Evolutionary conservation across 2,888 invertebrate species (phyloP).

Genomic region (Hofmannophila pseudospretella): DNA sequence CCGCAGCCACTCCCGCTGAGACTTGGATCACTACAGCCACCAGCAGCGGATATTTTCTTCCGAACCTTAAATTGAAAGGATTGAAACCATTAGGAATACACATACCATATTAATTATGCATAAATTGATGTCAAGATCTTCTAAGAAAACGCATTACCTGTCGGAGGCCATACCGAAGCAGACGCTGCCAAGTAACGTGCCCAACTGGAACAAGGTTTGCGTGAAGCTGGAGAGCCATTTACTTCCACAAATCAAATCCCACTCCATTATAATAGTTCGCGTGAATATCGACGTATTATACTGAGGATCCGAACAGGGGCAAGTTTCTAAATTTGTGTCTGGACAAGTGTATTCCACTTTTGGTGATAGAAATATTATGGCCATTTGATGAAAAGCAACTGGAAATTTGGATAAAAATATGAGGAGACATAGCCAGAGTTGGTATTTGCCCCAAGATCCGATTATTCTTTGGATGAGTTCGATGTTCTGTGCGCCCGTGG

Average conservation of each 20-base stretch:
- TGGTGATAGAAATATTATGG: conserved; percentile 70
- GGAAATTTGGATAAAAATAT: conserved; percentile 64
- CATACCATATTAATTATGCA: background rate
- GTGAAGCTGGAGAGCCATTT: conserved; percentile 82
- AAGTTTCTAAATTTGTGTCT: conserved; percentile 41
- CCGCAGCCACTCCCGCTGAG: conserved; percentile 81
- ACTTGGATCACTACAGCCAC: conserved; percentile 85
- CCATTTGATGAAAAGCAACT: conserved; percentile 71
- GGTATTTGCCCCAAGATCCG: conserved; percentile 74
- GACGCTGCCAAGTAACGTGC: conserved; percentile 84
- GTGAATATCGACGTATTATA: conserved; percentile 82
- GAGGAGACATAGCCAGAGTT: conserved; percentile 55
- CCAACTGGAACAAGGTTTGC: conserved; percentile 86
- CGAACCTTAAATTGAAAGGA: conserved; percentile 83
- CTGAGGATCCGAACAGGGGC: conserved; percentile 76
- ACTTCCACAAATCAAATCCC: conserved; percentile 84
- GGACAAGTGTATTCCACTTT: conserved; percentile 48
- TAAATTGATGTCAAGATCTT: background rate
- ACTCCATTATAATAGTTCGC: conserved; percentile 85
- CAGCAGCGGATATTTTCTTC: conserved; percentile 84
- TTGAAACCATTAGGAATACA: no score
- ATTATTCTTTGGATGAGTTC: conserved; percentile 59
- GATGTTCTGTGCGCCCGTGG: conserved; percentile 13
- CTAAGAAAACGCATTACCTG: no score
- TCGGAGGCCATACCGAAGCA: conserved; percentile 86